phyloP scores from a whole-genome alignment of 2,113 vertebrate genomes.

The Lonchura striata region DNA sequence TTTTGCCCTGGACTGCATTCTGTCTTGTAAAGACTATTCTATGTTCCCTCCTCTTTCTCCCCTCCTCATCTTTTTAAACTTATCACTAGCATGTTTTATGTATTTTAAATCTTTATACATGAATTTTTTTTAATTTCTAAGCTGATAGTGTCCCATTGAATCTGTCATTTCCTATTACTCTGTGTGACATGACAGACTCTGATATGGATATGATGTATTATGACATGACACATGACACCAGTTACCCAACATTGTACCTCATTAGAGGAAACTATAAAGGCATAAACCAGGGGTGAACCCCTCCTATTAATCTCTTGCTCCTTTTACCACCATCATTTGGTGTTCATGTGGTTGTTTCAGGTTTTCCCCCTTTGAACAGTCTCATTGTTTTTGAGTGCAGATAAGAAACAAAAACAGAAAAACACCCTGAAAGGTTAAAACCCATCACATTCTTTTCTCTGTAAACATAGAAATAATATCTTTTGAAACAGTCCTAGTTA shows the following conservation, averaged over 20 bases:
- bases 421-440: background rate
- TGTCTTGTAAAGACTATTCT: background rate
- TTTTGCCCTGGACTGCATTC: background rate
- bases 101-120: background rate
- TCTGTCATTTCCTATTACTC: constrained; percentile 59
- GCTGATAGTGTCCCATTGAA: constrained; percentile 34
- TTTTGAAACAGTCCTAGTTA: constrained; percentile 41
- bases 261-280: constrained; percentile 53
- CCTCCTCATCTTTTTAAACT: background rate
- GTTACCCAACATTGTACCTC: constrained; percentile 57
- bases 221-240: constrained; percentile 69
- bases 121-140: background rate
- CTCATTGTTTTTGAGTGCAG: background rate
- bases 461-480: constrained; percentile 49
- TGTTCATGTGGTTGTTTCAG: background rate
- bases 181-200: constrained; percentile 44
- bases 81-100: background rate
- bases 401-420: background rate
- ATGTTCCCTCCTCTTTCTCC: background rate
- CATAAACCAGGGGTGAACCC: background rate
- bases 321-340: constrained; percentile 21
- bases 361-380: background rate
- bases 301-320: constrained; percentile 38
- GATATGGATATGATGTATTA: constrained; percentile 28
- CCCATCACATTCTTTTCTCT: background rate